Evolutionary conservation across 2,797 vertebrate genomes (phyloP), one percentile per base, ranked within the genome.

Genomic region (Chelmon rostratus): DNA sequence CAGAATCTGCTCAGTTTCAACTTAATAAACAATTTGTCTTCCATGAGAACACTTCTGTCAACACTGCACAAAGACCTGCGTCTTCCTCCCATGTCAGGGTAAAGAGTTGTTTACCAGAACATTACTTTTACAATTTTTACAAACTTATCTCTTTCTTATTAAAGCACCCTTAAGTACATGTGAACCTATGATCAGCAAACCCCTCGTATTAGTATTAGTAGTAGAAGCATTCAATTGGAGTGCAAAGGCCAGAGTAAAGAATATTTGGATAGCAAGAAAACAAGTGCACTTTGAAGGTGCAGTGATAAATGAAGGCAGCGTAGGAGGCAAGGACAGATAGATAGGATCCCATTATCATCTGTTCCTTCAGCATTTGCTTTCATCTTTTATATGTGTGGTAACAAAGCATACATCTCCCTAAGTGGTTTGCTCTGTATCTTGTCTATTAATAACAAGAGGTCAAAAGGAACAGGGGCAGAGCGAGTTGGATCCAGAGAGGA

Each of bases 361-460:
- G 10, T 70, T 71, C 15, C 2, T 65, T 61, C 53, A 38, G 8
- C 66, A 35, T 62, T 59, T 65, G 23, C 50, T 82, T 21, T 68
- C 35, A 15, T 62, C 33, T 62, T 53, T 44, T 68, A 12, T 44
- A 65, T 69, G 2, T 72, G 31, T 25, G 33, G 18, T 62, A 68
- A 40, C 49, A 73, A 38, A 53, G 42, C 1, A 4, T 74, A 57
- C 42, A 61, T 76, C 64, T 66, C 59, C 73, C 62, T 68, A 59
- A 84, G 80, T 82, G 69, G 33, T 73, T 74, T 59, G 38, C 49
- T 42, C 42, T 59, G 44, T 56, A 40, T 79, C 62, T 53, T 50
- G 35, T 85, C 81, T 88, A 87, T 89, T 83, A 91, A 88, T 89
- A 87, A 78, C 58, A 54, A 50, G 44, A 83, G 85, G 84, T 85